Percentiles rank a stretch among this genome's conserved stretches.
phyloP scores from a whole-genome alignment of 2,888 invertebrate species.

The Trilocha varians region DNA sequence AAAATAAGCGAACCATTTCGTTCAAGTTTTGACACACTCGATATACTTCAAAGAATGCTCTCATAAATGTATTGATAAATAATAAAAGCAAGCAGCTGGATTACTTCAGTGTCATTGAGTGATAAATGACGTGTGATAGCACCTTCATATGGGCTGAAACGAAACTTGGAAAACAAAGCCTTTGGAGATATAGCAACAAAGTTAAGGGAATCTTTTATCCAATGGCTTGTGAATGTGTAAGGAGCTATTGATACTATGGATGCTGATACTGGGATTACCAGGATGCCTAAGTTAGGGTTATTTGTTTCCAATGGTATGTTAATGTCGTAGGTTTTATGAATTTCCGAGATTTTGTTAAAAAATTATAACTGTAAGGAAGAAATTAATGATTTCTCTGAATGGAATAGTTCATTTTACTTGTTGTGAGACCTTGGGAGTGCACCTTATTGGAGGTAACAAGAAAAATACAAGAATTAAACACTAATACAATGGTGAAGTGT shows the following conservation, averaged over 20 bases:
- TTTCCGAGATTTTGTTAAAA: too few relatives aligned
- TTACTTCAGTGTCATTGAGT: slow-evolving; percentile 61
- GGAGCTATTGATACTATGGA: not conserved
- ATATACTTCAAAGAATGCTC: not conserved
- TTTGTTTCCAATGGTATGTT: too few relatives aligned
- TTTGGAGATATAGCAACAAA: slow-evolving; percentile 35
- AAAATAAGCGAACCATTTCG: too few relatives aligned
- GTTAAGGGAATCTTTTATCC: slow-evolving; percentile 19
- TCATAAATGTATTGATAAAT: slow-evolving; percentile 36
- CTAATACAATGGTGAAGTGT: too few relatives aligned
- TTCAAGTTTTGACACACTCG: not conserved
- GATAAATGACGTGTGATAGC: slow-evolving; percentile 58
- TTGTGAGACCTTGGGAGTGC: too few relatives aligned
- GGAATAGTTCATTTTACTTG: too few relatives aligned
- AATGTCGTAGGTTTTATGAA: too few relatives aligned
- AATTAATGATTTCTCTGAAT: too few relatives aligned
- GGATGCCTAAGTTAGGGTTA: not conserved
- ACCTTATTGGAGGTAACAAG: too few relatives aligned
- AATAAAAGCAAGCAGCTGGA: slow-evolving; percentile 31
- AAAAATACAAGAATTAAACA: too few relatives aligned
- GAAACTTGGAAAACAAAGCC: slow-evolving; percentile 37
- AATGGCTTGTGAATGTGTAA: slow-evolving; percentile 38
- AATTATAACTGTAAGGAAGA: too few relatives aligned
- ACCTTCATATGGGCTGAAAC: slow-evolving; percentile 41
- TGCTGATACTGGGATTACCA: not conserved